Base-by-base conservation (phyloP, 2,113 vertebrate genomes). In the sheep (Ovis aries) region DNA sequence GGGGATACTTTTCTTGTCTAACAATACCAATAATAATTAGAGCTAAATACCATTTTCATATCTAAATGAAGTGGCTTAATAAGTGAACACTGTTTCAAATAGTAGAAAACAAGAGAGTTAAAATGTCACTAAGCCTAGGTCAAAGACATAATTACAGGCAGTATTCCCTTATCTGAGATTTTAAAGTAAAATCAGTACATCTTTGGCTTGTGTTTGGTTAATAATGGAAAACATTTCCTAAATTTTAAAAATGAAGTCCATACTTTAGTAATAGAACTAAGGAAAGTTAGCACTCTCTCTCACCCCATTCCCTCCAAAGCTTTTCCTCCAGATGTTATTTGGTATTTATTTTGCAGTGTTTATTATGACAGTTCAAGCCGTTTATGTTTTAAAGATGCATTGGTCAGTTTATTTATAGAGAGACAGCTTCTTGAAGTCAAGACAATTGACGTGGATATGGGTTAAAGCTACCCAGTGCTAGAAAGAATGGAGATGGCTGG, bases 101-200 rank as follows among this genome's bases (percentile, higher is more conserved):
- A 98, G 55, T 80, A 83, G 90, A 95, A 97, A 96, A 92, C 10
- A 36, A 62, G 89, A 98, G 90, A 78, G 52, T 83, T 95, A 97
- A 98, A 98, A 89, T 84, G 67, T 95, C 36, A 36, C 43, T 95
- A 95, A 92, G 91, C 98, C 94, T 90, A 98, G 80, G 16, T 80
- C 95, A 96, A 98, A 98, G 91, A 97, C 89, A 95, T 93, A 89
- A 80, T 88, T 59, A 97, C 91, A 98, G 96, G 97, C 74, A 93
- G 60, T 87, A 83, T 95, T 96, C 48, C 86, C 77, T 97, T 96
- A 84, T 98, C 97, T 93, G 8, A 84, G 17, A 81, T 83, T 98
- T 98, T 98, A 98, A 98, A 98, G 95, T 48, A 67, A 98, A 97
- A 83, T 95, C 81, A 97, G 93, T 96, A 93, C 55, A n/a, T 95